phyloP scores from a whole-genome alignment of 2,797 vertebrate genomes.

The Hippocampus kuda region DNA sequence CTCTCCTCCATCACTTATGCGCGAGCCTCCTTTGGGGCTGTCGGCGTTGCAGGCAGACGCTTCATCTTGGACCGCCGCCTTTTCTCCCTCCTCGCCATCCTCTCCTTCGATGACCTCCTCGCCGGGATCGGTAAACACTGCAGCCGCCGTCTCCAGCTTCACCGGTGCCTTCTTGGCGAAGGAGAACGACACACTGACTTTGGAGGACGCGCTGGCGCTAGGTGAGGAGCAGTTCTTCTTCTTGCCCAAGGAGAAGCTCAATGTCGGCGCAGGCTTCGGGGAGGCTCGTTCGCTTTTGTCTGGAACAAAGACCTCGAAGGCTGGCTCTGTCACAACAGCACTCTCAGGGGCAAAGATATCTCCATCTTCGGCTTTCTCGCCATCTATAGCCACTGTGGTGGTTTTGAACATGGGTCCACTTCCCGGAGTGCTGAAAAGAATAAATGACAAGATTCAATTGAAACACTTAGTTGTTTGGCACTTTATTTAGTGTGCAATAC shows the following conservation, averaged over 20 bases:
- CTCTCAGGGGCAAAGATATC: slow-evolving; percentile 64
- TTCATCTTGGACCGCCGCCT: slow-evolving; percentile 53
- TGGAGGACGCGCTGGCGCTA: slow-evolving; percentile 67
- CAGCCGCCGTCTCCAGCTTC: slow-evolving; percentile 90
- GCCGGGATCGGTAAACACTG: slow-evolving; percentile 84
- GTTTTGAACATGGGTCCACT: slow-evolving; percentile 98
- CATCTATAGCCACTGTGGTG: slow-evolving; percentile 87
- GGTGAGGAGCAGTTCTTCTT: slow-evolving; percentile 60
- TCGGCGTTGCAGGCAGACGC: slow-evolving; percentile 38
- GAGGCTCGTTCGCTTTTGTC: slow-evolving; percentile 56
- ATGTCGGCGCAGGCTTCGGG: slow-evolving; percentile 56
- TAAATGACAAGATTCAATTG: not conserved
- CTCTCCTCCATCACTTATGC: slow-evolving; percentile 35
- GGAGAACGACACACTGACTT: slow-evolving; percentile 93
- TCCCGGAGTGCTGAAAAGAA: slow-evolving; percentile 76
- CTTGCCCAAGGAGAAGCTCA: slow-evolving; percentile 81
- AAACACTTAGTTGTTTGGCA: no score
- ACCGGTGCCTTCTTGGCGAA: slow-evolving; percentile 95
- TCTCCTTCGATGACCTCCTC: slow-evolving; percentile 81
- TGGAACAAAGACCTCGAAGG: slow-evolving; percentile 38
- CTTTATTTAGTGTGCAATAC: no score
- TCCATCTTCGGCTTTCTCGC: slow-evolving; percentile 69
- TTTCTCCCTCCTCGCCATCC: slow-evolving; percentile 73
- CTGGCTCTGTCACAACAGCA: slow-evolving; percentile 38
- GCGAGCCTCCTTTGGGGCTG: slow-evolving; percentile 46